Evolutionary conservation across 92 coral and sea anemone species (phyloP), one percentile per base, ranked within the genome.

Genomic region (Zoanthus gigantus): DNA sequence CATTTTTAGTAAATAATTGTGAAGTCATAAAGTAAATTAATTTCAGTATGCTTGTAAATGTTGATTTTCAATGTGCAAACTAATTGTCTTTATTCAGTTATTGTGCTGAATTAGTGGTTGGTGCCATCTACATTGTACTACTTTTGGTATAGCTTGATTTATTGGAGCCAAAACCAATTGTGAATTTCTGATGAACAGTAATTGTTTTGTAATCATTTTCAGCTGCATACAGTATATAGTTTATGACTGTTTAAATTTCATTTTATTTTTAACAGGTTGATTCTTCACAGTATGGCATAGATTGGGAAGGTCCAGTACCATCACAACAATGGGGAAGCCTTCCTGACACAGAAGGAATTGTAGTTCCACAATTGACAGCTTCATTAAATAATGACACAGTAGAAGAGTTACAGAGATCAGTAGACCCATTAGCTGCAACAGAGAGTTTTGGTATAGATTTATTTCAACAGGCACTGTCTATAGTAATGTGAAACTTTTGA

Each of bases 231-330:
- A 34, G 42, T 34, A 34, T 34, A 34, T 68, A 23, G 30, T 68
- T 29, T 68, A 34, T 68, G 45, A 7, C 61, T 32, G 61, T 66
- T 32, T 17, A 79, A 79, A 58, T n/a, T 79, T 28, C 63, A 79
- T 30, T 52, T 53, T 52, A 28, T 52, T 53, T 30, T 45, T 8
- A 44, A 47, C 78, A 83, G 87, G 87, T 66, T 52, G 87, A 66
- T 37, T 46, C 71, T 83, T n/a, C 17, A 58, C 34, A 10, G 50
- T 71, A 67, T 71, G 87, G 87, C 54, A 83, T 83, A 17, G 87
- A 83, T 65, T 83, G 87, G 87, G 74, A 83, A 44, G 74, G 87
- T 28, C 87, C 87, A 60, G 28, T 52, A 71, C 87, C 87, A 58
- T 60, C 87, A 29, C 74, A 13, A 37, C 31, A 63, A 52, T 83